A percentile compares a stretch with the other conserved stretches of the same genome.
Conservation (phyloP, 2,888 invertebrate species). For the Galerucella calmariensis region DNA sequence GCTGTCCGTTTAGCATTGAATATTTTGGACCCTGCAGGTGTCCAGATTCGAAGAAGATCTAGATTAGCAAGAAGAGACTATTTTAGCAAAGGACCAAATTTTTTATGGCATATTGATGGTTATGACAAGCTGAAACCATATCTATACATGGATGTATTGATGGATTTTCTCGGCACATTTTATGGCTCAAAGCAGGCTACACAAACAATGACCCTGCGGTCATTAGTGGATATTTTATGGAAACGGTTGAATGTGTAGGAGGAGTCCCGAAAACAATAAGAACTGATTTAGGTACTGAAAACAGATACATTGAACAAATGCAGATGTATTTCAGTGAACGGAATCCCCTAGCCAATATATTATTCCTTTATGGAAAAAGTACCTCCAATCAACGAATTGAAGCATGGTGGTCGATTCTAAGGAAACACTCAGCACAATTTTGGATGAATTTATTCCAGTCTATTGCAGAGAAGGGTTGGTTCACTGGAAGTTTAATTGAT, state of each 20-base stretch:
- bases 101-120: constrained; percentile 40
- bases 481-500: too few species aligned
- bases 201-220: constrained; percentile 34
- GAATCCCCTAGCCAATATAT: background rate
- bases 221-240: constrained; percentile 28
- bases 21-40: constrained; percentile 6
- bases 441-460: too few species aligned
- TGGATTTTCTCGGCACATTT: constrained; percentile 38
- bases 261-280: constrained; percentile 32
- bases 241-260: constrained; percentile 19
- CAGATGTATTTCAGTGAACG: constrained; percentile 23
- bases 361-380: constrained; percentile 30
- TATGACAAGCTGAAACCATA: constrained; percentile 43
- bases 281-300: constrained; percentile 41
- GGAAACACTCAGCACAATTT: constrained; percentile 3
- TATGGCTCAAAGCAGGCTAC: constrained; percentile 32
- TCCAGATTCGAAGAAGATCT: constrained; percentile 20
- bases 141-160: constrained; percentile 30
- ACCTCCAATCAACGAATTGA: constrained; percentile 33
- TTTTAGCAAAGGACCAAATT: constrained; percentile 39
- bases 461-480: too few species aligned
- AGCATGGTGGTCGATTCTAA: constrained; percentile 20
- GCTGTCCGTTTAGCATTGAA: background rate
- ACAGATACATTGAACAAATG: constrained; percentile 26
- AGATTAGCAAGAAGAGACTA: constrained; percentile 16